Evolutionary conservation across 1,140 invertebrate species (phyloP).

Genomic region (Zaprionus vittiger): DNA sequence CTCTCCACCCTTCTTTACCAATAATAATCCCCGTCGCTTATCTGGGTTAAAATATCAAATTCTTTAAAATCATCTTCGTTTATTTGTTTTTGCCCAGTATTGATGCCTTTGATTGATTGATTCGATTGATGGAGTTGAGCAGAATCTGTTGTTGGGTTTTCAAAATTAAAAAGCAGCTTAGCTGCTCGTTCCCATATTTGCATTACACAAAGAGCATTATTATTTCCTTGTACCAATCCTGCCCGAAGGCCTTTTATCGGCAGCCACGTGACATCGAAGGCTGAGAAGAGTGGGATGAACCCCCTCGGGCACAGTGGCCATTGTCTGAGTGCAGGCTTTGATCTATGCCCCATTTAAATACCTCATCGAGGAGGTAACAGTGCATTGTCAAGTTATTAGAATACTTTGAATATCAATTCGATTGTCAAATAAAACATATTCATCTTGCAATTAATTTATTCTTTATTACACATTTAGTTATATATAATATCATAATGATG

Average conservation of each 20-base stretch:
- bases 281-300: slow-evolving; percentile 5
- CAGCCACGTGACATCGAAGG: slow-evolving; percentile 73
- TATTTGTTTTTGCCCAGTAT: slow-evolving; percentile 64
- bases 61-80: slow-evolving; percentile 70
- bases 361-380: slow-evolving; percentile 27
- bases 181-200: slow-evolving; percentile 56
- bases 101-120: slow-evolving; percentile 71
- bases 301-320: slow-evolving; percentile 22
- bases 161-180: slow-evolving; percentile 78
- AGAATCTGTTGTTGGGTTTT: slow-evolving; percentile 57
- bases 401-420: not conserved
- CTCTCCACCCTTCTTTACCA: slow-evolving; percentile 1
- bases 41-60: slow-evolving; percentile 76
- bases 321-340: slow-evolving; percentile 64
- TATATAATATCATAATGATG: slow-evolving; percentile 27
- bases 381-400: slow-evolving; percentile 31
- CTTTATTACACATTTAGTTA: slow-evolving; percentile 38
- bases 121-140: slow-evolving; percentile 58
- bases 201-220: slow-evolving; percentile 66
- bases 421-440: not conserved
- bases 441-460: slow-evolving; percentile 14
- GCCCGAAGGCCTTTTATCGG: slow-evolving; percentile 58
- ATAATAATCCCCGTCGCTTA: slow-evolving; percentile 54
- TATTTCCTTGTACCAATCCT: slow-evolving; percentile 24
- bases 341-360: slow-evolving; percentile 55